Evolutionary conservation across 2,113 vertebrate genomes (phyloP).

Genomic region (Myrmecophaga tridactyla): DNA sequence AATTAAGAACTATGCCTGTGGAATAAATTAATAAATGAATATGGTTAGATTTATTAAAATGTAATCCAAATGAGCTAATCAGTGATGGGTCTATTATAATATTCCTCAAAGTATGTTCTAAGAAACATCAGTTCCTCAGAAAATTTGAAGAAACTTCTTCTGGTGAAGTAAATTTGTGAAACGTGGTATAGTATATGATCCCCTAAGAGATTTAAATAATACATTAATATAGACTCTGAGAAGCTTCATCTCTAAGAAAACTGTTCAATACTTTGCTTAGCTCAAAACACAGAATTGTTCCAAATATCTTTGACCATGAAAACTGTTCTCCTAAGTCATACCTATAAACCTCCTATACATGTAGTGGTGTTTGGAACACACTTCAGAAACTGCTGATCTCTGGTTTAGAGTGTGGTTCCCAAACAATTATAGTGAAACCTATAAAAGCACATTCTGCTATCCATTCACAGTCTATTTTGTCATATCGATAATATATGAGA

Average conservation of each 20-base stretch:
- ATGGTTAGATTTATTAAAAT: not conserved
- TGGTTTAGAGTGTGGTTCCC: not conserved
- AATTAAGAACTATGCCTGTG: not conserved
- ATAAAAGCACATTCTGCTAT: not conserved
- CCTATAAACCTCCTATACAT: slow-evolving; percentile 45
- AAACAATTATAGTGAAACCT: not conserved
- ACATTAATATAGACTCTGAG: not conserved
- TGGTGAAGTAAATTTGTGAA: not conserved
- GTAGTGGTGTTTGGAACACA: slow-evolving; percentile 9
- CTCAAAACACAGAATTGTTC: slow-evolving; percentile 10
- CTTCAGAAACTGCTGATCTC: slow-evolving; percentile 36
- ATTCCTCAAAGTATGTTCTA: not conserved
- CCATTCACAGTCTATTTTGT: not conserved
- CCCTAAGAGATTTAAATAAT: not conserved
- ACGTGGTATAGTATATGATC: not conserved
- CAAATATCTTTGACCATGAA: slow-evolving; percentile 35
- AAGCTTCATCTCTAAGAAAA: not conserved
- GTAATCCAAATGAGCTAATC: not conserved
- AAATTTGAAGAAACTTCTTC: not conserved
- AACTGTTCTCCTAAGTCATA: slow-evolving; percentile 17
- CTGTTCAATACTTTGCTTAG: not conserved
- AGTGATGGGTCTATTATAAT: not conserved
- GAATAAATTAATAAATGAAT: not conserved
- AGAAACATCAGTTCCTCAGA: not conserved
- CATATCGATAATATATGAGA: not conserved